Evolutionary conservation across 2,888 invertebrate genomes (phyloP), one percentile per base, ranked within the genome.

Genomic region (Ornithoptera priamus): DNA sequence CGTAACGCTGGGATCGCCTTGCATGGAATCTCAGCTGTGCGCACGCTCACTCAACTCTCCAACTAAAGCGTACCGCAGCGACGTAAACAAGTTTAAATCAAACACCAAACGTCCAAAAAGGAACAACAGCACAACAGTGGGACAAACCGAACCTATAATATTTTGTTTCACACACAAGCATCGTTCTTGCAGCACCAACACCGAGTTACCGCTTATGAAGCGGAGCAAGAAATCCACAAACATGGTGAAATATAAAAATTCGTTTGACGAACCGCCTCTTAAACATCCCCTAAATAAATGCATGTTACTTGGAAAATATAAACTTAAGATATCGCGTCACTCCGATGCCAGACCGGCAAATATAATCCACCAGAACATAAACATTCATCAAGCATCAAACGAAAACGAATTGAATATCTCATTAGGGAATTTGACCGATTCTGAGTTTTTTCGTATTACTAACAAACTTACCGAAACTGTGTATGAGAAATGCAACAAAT

Each of bases 221-320:
- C 83, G 76, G 64, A 90, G 90, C 70, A 87, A 76, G 42, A 92
- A 92, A 69, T 90, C 85, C 0, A 91, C 90, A 0, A 90, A 92
- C 73, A 72, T 92, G 56, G 82, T 87, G 0, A 90, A 87, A 75
- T 91, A 90, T 67, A 85, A 77, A 74, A 92, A 91, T 75, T 30
- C 80, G 1, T 66, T 71, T 1, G 72, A 75, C 0, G 91, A 92
- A 76, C 90, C 91, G 0, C 76, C 81, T 4, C 76, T 91, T 15
- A 81, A 76, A 69, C 79, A 73, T 57, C 86, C 86, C 0, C 68
- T 84, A 0, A 85, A 83, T 64, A 85, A 80, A 72, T 85, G 81
- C 57, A 82, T 88, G 81, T 73, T 90, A 7, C 76, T 89, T 24
- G 80, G 80, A 1, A 85, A 82, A 72, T 76, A 81, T 72, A 82